phyloP scores from a whole-genome alignment of 1,140 invertebrate genomes.

The Adelges cooleyi region DNA sequence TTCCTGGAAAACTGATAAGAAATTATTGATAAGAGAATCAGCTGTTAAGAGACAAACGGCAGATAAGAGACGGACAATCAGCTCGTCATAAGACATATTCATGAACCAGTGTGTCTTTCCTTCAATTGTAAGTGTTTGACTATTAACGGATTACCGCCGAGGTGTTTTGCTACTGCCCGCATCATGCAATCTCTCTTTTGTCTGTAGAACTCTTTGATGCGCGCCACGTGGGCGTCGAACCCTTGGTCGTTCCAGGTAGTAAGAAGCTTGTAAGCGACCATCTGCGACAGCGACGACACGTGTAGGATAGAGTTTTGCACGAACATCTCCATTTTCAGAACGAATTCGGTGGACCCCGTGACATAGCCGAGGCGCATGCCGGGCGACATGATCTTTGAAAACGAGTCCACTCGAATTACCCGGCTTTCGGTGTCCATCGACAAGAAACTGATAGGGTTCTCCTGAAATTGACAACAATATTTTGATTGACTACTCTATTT shows the following conservation, averaged over 20 bases:
- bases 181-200: slow-evolving; percentile 52
- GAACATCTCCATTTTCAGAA: slow-evolving; percentile 52
- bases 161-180: slow-evolving; percentile 47
- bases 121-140: no score
- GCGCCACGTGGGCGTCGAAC: slow-evolving; percentile 47
- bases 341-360: slow-evolving; percentile 51
- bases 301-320: slow-evolving; percentile 62
- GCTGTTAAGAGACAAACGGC: no score
- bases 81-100: no score
- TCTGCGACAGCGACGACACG: slow-evolving; percentile 55
- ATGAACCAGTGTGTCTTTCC: no score
- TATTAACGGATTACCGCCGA: slow-evolving; percentile 46
- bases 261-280: slow-evolving; percentile 50
- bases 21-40: no score
- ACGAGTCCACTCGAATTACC: slow-evolving; percentile 65
- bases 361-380: slow-evolving; percentile 59
- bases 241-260: slow-evolving; percentile 48
- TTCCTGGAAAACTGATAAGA: no score
- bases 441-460: slow-evolving; percentile 54
- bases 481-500: no score
- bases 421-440: slow-evolving; percentile 63
- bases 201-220: slow-evolving; percentile 52
- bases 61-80: no score
- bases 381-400: slow-evolving; percentile 64
- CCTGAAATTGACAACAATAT: no score